Base-by-base conservation (phyloP, 2,888 invertebrate species). In the Caenorhabditis zanzibari region DNA sequence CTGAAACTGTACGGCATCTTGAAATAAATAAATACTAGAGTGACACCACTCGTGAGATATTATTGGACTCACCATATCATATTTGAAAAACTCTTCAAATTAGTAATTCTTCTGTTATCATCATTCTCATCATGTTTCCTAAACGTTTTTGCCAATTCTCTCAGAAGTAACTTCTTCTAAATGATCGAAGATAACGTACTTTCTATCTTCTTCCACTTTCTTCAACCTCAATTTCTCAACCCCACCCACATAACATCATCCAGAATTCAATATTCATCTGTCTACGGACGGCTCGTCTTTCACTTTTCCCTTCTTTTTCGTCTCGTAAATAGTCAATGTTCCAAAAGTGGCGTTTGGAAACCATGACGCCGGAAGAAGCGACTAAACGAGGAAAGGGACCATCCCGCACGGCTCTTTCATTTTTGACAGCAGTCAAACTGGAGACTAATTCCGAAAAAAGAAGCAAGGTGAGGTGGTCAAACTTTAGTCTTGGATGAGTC, bases 321-420 rank as follows among this genome's bases (percentile, higher is more conserved):
- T 59, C 41, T 59, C 76, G 49, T 69, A 69, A 77, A 77, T 77
- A 77, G 76, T 71, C 71, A 72, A 82, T 82, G 82, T 82, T 82
- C 72, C 82, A 77, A 82, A 82, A 82, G 73, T 82, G 82, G 82
- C 77, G 82, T 68, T 63, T 77, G 58, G 82, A 77, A 77, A 82
- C 82, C 77, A 82, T 73, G 73, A 69, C 77, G 28, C 72, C 66
- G 72, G 68, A 64, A 24, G 75, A 58, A 54, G 52, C 58, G 44
- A 56, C 59, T 24, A 63, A 59, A 28, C n/a, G 52, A 49, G 38
- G 61, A 58, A 69, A 54, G 38, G 61, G 56, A 54, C 41, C 71
- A 12, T 54, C 63, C 47, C 79, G 79, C 54, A 71, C 77, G 24
- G 79, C 79, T 44, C 79, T 79, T 22, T 79, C 79, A 19, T 79